Evolutionary conservation across 2,888 invertebrate species (phyloP), one percentile per base, ranked within the genome.

Genomic region (Lampropteryx suffumata): DNA sequence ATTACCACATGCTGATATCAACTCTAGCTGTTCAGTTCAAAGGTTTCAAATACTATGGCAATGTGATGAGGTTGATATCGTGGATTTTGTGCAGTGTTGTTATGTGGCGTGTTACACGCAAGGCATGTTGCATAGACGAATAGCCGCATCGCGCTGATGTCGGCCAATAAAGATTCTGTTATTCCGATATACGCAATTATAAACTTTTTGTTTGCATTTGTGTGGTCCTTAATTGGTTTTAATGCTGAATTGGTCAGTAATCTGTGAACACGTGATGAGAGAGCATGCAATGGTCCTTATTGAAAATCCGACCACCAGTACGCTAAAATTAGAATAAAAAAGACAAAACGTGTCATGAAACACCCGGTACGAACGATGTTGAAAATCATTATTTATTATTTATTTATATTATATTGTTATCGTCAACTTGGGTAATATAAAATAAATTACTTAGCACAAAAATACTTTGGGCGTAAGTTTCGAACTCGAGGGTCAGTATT

Each of bases 91-190:
- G 12, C 24, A 45, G 42, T 24, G 57, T 65, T 64, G 45, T 48
- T 59, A 13, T 46, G 54, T 86, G 57, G 86, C 86, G 86, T 86
- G 86, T 72, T 57, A 68, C 86, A 86, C 86, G 86, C 86, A 62
- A 84, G 59, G 67, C 64, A 54, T 68, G 68, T 68, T 81, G 84
- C 84, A 83, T 80, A 82, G 77, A 75, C 69, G 73, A 74, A 76
- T 76, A 70, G 73, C 73, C 80, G 80, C 79, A 81, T 77, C 76
- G 81, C 62, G 67, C 68, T 67, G 71, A 77, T 79, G 77, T 77
- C 64, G 73, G 73, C 67, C 67, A 73, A 73, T 78, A 82, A 81
- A 81, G 81, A 83, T 82, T 79, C 61, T 66, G 71, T 67, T 71
- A 64, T 62, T 69, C 71, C 71, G 74, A 75, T 71, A 73, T 72